Evolutionary conservation across 1,140 invertebrate genomes (phyloP), one percentile per base, ranked within the genome.

Genomic region (Dreissena rostriformis): DNA sequence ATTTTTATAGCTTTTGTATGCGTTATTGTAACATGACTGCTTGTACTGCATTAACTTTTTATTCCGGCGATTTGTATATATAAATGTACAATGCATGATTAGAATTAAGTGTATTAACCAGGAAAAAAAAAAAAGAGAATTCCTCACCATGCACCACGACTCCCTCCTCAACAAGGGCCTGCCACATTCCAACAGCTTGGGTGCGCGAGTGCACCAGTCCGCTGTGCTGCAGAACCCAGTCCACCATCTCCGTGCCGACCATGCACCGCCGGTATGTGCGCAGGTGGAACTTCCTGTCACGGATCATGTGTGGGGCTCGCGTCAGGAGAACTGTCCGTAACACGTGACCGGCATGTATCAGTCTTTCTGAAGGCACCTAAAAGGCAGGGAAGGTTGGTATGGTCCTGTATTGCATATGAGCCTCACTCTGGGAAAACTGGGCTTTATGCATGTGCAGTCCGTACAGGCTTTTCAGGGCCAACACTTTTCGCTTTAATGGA

Each of bases 171-270:
- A 97, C 93, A n/a, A 97, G 92, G 0, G 96, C 96, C 91, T 97
- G 97, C 96, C 96, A 97, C 95, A 97, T 97, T 29, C 95, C 96
- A 22, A 96, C 95, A 39, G 96, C 96, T 88, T 97, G 96, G 79
- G 95, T 95, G 78, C 96, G 93, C n/a, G 95, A 96, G 79, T 94
- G 93, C 11, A 95, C 94, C 93, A 91, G 66, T 14, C 89, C 80
- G 74, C 89, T 90, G 65, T 90, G 85, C 67, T 92, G 91, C 85
- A 97, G 91, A 39, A 97, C 90, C 96, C 97, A 97, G 90, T 97
- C 96, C 1, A 97, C 96, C 91, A 97, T 95, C 91, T 97, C 97
- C 0, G 94, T 93, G 26, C 95, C 95, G 22, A 95, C 93, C 92
- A 95, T 93, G 87, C 94, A 95, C 73, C 93, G 86, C 8, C 93